Evolutionary conservation across 2,888 invertebrate species (phyloP).

Genomic region (Eubasilissa splendida): DNA sequence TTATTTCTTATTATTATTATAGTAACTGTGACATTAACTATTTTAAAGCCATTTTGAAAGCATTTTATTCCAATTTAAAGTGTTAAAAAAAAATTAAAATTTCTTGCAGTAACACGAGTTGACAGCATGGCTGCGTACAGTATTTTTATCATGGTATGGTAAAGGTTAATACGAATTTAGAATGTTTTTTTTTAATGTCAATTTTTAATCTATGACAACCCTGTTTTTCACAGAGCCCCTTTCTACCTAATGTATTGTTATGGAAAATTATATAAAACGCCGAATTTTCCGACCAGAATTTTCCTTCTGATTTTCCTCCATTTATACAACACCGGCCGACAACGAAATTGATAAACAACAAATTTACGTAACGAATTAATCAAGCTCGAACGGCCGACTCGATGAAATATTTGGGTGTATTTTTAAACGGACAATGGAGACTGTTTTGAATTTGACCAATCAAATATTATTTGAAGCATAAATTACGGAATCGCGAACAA

Average conservation of each 20-base stretch:
- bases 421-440: background rate
- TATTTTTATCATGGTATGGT: no score
- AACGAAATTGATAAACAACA: background rate
- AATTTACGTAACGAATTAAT: constrained; percentile 14
- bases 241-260: constrained; percentile 22
- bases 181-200: background rate
- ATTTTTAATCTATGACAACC: background rate
- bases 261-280: constrained; percentile 33
- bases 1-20: no score
- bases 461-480: background rate
- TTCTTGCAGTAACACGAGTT: no score
- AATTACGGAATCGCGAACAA: no score
- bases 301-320: background rate
- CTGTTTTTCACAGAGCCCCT: background rate
- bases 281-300: constrained; percentile 30
- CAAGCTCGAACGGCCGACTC: background rate
- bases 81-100: no score
- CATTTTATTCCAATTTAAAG: no score
- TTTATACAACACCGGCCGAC: constrained; percentile 9
- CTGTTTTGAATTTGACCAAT: background rate
- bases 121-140: no score
- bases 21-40: no score
- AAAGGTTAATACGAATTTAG: background rate
- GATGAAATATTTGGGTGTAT: background rate
- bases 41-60: no score